Base-by-base conservation (phyloP, 2,888 invertebrate species). In the Campopleginae sp. region DNA sequence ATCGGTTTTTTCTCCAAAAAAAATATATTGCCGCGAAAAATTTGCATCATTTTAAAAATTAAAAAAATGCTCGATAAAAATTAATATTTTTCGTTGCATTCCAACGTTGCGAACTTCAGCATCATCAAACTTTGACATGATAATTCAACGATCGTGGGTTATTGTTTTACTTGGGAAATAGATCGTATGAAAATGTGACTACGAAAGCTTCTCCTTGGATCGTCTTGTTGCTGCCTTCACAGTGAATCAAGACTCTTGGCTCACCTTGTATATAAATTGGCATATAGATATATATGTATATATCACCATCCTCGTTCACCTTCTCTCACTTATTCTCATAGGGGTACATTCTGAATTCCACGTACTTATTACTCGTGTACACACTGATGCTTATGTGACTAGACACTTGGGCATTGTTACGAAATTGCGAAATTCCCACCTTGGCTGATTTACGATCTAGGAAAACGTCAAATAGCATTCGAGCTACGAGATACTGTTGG, bases 301-400 rank as follows among this genome's bases (percentile, higher is more conserved):
- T 66, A 77, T 80, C 82, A 72, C 70, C 74, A 70, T 80, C 31
- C 70, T 65, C 65, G 51, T 80, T 76, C 63, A 54, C 66, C 58
- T 75, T 66, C 63, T 70, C 58, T 75, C 54, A 54, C 74, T 51
- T 65, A 65, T 65, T 79, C 79, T 61, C 54, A 58, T 80, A 65
- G 33, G 44, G 51, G 33, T 58, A 58, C 66, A 74, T 71, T 42
- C 17, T 71, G 61, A 48, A 48, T 70, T 42, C 66, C 38, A 66
- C 38, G 70, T 48, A 42, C 31, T 46, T 70, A 70, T 48, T 48
- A 70, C 48, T 27, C 27, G 46, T 19, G 48, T 70, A 51, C 31
- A n/a, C 48, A 48, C 12, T 33, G 48, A 51, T 51, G 51, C 14
- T 51, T 48, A 71, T 71, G 71, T 33, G 51, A 68, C 31, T 71